A percentile compares a stretch with the other conserved stretches of the same genome.
These are phyloP conservation scores for Cladopsammia gracilis DNA, from an alignment of 64 coral and sea anemone genomes.

Conservation along the genomic window DNA sequence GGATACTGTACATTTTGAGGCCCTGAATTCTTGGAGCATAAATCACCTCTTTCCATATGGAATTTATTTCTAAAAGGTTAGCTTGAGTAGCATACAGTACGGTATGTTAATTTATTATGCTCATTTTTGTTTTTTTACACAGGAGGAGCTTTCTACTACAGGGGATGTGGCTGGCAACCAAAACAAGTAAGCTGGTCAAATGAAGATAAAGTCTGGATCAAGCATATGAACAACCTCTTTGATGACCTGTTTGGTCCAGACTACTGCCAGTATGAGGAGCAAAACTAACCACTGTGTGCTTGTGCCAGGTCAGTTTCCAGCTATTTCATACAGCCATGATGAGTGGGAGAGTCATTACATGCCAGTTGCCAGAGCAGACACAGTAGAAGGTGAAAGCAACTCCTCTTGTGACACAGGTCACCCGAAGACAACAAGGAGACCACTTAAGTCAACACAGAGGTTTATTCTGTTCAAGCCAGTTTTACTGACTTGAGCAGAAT, in stretches of 20 bases:
- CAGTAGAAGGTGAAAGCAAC: neutral
- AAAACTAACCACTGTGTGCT: neutral
- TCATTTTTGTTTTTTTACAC: neutral
- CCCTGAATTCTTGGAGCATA: no score
- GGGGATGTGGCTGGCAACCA: conserved; percentile 56
- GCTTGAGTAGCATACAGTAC: no score
- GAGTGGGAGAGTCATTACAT: neutral
- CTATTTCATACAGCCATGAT: neutral
- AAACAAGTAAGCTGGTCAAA: conserved; percentile 36
- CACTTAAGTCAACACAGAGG: neutral
- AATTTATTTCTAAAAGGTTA: no score
- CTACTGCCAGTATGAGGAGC: conserved; percentile 8
- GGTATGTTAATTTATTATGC: no score
- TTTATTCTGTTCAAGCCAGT: neutral
- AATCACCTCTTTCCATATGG: no score
- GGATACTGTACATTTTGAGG: no score
- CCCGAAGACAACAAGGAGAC: neutral
- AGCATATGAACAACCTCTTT: conserved; percentile 38
- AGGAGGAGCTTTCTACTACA: conserved; percentile 15
- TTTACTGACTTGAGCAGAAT: conserved; percentile 13
- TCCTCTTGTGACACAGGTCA: neutral
- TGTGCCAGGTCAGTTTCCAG: neutral
- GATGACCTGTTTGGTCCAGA: conserved; percentile 57
- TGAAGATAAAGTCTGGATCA: conserved; percentile 23
- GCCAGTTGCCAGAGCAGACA: neutral